Evolutionary conservation across 2,113 vertebrate species (phyloP).

Genomic region (Oncorhynchus masou): DNA sequence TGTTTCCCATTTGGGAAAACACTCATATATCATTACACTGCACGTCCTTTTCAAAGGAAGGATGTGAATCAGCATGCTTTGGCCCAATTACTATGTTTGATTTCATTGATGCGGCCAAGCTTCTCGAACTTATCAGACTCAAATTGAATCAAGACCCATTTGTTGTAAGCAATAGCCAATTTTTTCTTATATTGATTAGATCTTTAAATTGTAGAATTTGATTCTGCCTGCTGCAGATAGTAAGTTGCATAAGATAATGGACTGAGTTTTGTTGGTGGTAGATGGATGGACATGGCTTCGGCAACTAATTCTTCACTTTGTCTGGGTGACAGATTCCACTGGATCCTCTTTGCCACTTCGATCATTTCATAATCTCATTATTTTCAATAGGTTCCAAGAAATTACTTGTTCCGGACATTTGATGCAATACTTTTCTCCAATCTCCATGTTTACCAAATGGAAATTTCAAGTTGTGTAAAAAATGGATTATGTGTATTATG

Average conservation of each 20-base stretch:
- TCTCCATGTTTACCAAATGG: not conserved
- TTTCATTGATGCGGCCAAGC: constrained; percentile 30
- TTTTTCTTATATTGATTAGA: constrained; percentile 23
- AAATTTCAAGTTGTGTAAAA: too few relatives aligned
- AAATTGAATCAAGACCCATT: constrained; percentile 41
- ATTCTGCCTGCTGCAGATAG: not conserved
- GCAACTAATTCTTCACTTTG: not conserved
- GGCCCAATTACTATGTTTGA: constrained; percentile 35
- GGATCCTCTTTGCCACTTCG: not conserved
- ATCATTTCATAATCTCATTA: not conserved
- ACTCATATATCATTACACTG: not conserved
- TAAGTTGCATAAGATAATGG: not conserved
- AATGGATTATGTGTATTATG: too few relatives aligned
- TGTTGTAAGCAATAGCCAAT: constrained; percentile 3
- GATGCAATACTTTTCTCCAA: not conserved
- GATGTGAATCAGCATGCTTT: constrained; percentile 28
- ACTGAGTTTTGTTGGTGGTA: not conserved
- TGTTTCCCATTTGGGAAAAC: not conserved
- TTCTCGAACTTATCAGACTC: constrained; percentile 38
- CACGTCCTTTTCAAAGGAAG: not conserved
- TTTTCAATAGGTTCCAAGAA: not conserved
- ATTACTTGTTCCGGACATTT: too few relatives aligned
- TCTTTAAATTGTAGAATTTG: constrained; percentile 38
- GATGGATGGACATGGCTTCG: not conserved
- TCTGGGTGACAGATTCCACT: not conserved